Evolutionary conservation across 2,113 vertebrate genomes (phyloP), one percentile per base, ranked within the genome.

Genomic region (Pontoporia blainvillei): DNA sequence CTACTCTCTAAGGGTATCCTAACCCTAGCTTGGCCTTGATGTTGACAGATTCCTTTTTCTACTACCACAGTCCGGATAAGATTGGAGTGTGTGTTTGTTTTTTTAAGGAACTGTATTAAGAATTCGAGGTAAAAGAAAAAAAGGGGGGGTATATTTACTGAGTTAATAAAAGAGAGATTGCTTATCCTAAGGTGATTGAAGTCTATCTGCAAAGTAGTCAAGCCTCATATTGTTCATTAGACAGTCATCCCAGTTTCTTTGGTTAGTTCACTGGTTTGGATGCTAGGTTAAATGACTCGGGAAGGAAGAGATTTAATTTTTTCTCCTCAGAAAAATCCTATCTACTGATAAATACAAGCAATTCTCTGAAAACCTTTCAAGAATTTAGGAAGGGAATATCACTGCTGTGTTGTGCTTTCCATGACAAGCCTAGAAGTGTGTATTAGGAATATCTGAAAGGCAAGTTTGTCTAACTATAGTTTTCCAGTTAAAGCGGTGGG

Each of bases 391-490:
- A 64, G 12, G 36, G 20, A 91, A 17, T 84, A 27, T 78, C 67
- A 87, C 46, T 95, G 23, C 31, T 76, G 29, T 82, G 59, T 78
- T 94, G 27, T 90, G 27, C 34, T 67, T 84, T 92, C 75, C 34
- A 31, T 92, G 92, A 69, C 3, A 73, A 94, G 36, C n/a, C 44
- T 46, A 17, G 52, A 57, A 10, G 12, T 66, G 2, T 93, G 1
- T 88, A 57, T 94, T 86, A 87, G 71, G 17, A 96, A 69, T 94
- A 94, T 49, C 57, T 88, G 82, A 95, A 90, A 76, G 46, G 46
- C 67, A 88, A 69, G 17, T 91, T 81, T 96, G 11, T 92, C 34
- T 86, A 54, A 69, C n/a, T 34, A 0, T 67, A 89, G 39, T 81
- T 76, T 92, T 79, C 27, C 2, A 69, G 4, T 87, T 83, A 54